Evolutionary conservation across 2,888 invertebrate species (phyloP).

Genomic region (Drosophila trichaetosa): DNA sequence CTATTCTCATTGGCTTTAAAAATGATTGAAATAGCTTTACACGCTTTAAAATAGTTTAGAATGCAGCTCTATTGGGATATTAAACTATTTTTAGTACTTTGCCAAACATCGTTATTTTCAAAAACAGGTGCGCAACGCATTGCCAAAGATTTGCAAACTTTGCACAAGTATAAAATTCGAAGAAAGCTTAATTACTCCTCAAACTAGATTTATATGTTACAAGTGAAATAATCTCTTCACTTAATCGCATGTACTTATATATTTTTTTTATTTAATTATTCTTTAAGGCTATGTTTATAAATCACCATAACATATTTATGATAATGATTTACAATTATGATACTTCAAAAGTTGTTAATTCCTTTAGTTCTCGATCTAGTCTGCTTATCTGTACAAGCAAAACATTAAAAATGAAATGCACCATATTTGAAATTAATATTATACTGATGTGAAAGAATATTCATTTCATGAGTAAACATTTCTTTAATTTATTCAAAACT

Average conservation of each 20-base stretch:
- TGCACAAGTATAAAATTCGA: background rate
- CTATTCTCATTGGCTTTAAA: background rate
- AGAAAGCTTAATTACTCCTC: background rate
- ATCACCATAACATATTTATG: background rate
- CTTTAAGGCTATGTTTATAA: background rate
- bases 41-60: background rate
- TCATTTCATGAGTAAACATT: background rate
- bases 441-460: background rate
- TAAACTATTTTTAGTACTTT: background rate
- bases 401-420: background rate
- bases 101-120: background rate
- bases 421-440: background rate
- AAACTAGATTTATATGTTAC: background rate
- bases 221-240: background rate
- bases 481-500: background rate
- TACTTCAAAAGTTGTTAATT: background rate
- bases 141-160: background rate
- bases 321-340: background rate
- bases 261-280: too few relatives aligned
- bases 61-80: background rate
- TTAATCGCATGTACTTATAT: rapidly evolving
- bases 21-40: background rate
- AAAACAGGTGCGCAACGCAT: too few relatives aligned
- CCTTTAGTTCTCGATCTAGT: background rate
- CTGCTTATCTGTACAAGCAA: background rate